A percentile compares a stretch with the other conserved stretches of the same genome.
phyloP scores from a whole-genome alignment of 1,140 invertebrate genomes.

The Ostrea edulis region DNA sequence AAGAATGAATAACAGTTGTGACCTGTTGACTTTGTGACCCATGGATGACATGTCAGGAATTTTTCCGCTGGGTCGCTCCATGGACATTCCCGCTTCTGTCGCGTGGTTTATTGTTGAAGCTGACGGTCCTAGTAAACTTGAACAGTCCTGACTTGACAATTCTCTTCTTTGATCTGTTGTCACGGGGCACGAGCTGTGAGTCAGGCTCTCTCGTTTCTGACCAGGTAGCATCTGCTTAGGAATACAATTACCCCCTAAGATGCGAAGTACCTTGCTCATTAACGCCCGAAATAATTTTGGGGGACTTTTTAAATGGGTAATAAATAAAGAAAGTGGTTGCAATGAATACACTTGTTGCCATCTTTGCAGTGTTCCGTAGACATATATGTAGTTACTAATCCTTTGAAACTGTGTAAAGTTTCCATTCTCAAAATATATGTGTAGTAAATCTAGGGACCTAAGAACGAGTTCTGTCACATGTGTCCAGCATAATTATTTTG shows the following conservation, averaged over 20 bases:
- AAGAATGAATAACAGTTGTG: not conserved
- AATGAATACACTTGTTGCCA: no score
- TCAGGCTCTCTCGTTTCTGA: not conserved
- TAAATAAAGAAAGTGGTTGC: no score
- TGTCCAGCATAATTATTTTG: no score
- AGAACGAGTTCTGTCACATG: no score
- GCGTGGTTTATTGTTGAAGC: slow-evolving; percentile 1
- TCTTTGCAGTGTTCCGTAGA: no score
- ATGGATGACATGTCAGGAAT: not conserved
- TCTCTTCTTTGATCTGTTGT: not conserved
- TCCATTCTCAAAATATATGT: no score
- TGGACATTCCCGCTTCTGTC: not conserved
- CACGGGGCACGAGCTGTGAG: not conserved
- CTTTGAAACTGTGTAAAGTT: no score
- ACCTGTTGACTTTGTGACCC: slow-evolving; percentile 9
- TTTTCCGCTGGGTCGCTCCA: not conserved
- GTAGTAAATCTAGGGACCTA: no score
- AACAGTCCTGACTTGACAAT: not conserved
- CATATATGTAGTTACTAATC: no score
- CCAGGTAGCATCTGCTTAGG: not conserved
- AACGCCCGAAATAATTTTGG: not conserved
- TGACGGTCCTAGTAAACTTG: not conserved
- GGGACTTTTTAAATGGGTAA: no score
- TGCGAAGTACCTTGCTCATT: not conserved
- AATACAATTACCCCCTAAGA: not conserved